Conservation (phyloP, 1,140 invertebrate species). For the Gryllus bimaculatus region DNA sequence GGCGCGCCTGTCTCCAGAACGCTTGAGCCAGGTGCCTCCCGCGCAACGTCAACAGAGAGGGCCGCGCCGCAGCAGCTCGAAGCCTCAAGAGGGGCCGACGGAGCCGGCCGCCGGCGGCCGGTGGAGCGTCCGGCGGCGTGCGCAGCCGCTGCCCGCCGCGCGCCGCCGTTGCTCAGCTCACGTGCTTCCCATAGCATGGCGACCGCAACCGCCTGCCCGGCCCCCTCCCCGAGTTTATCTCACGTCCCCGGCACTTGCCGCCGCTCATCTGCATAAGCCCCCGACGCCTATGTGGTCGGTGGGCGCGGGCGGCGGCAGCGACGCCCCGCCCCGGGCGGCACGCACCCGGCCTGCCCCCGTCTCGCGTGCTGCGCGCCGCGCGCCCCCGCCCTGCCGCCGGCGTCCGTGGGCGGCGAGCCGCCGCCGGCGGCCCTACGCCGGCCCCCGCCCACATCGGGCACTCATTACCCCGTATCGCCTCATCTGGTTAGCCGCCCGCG, state of each 20-base stretch:
- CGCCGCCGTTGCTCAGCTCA: background rate
- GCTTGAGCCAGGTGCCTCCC: background rate
- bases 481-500: background rate
- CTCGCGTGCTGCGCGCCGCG: too few relatives aligned
- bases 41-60: background rate
- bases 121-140: background rate
- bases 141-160: too few relatives aligned
- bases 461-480: background rate
- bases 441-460: background rate
- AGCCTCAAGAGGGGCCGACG: background rate
- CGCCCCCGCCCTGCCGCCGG: too few relatives aligned
- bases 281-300: background rate
- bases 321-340: too few relatives aligned
- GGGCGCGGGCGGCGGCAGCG: too few relatives aligned
- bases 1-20: background rate
- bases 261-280: background rate
- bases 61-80: background rate
- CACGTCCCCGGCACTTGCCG: background rate
- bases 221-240: background rate
- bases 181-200: background rate
- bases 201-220: too few relatives aligned
- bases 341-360: too few relatives aligned
- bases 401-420: too few relatives aligned
- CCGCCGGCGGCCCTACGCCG: background rate
- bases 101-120: too few relatives aligned